phyloP scores from a whole-genome alignment of 2,113 vertebrate genomes.

The Pteronura brasiliensis region DNA sequence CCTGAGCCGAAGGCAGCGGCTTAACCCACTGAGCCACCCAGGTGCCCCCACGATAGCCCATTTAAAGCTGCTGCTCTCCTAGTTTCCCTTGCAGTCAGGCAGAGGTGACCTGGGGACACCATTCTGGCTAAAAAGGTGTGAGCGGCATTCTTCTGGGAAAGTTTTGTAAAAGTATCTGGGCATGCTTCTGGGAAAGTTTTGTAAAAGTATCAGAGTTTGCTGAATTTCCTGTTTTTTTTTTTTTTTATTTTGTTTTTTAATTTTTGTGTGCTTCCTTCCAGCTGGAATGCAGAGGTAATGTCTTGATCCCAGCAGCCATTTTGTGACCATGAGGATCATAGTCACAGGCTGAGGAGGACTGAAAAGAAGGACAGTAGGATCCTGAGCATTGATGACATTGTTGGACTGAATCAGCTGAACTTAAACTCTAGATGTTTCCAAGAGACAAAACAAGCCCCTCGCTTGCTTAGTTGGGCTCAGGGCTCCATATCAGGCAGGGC shows the following conservation, averaged over 20 bases:
- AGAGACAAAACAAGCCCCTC: background rate
- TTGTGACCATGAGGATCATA: background rate
- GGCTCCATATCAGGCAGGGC: background rate
- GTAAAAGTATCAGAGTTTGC: too few relatives aligned
- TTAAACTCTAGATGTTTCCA: background rate
- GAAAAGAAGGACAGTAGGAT: background rate
- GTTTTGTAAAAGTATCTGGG: background rate
- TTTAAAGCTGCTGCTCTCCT: background rate
- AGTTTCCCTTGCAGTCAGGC: too few relatives aligned
- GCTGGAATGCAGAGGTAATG: background rate
- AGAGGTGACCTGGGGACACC: too few relatives aligned
- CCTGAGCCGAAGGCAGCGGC: too few relatives aligned
- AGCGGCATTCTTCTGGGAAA: background rate
- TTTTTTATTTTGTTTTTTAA: background rate
- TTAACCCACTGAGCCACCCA: too few relatives aligned
- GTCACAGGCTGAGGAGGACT: background rate
- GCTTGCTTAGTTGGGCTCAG: background rate
- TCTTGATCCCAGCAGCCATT: background rate
- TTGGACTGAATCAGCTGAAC: background rate
- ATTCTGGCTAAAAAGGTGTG: background rate
- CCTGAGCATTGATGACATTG: rapidly evolving
- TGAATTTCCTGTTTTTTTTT: background rate
- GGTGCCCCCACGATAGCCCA: too few relatives aligned
- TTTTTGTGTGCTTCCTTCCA: background rate
- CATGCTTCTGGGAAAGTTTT: background rate